Evolutionary conservation across 2,797 vertebrate species (phyloP), one percentile per base, ranked within the genome.

Genomic region (Takifugu rubripes): DNA sequence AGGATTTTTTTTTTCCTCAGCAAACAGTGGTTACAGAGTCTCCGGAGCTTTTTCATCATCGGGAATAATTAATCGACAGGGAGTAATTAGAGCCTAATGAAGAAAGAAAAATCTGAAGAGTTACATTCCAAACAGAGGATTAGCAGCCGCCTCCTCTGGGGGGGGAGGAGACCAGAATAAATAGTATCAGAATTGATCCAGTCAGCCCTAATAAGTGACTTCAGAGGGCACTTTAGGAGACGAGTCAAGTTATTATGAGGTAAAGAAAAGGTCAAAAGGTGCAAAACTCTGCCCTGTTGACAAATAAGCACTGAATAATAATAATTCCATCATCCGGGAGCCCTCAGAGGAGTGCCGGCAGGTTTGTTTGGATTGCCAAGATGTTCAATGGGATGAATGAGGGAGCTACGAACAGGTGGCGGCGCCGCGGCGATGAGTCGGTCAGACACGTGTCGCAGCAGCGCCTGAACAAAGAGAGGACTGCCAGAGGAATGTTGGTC

Each of bases 31-130:
- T 52, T 52, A 52, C 10, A 21, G 49, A 43, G 47, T 77, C 77
- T 79, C 81, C 43, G 21, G 77, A 66, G 85, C 40, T 52, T 73
- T 67, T 61, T 74, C 54, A 82, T 80, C 68, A 74, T 67, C 68
- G 64, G 56, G 65, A 73, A 75, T 83, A 86, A 89, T 88, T 79
- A 81, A 82, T 83, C 71, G 44, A 74, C 62, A 54, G 74, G 71
- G 85, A 87, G 67, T 66, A 72, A 68, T 87, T 75, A 77, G 60
- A 65, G 52, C 69, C 71, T 72, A 68, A 75, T 50, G 54, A 65
- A 70, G 66, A 56, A 74, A 64, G 55, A 56, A 52, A 72, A 77
- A 78, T 63, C 54, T 46, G 57, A 71, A 60, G 68, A 82, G 75
- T 87, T 82, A 56, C 58, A 77, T 56, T 47, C 57, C 61, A 86